phyloP scores from a whole-genome alignment of 2,113 vertebrate species.

The Callorhinus ursinus region DNA sequence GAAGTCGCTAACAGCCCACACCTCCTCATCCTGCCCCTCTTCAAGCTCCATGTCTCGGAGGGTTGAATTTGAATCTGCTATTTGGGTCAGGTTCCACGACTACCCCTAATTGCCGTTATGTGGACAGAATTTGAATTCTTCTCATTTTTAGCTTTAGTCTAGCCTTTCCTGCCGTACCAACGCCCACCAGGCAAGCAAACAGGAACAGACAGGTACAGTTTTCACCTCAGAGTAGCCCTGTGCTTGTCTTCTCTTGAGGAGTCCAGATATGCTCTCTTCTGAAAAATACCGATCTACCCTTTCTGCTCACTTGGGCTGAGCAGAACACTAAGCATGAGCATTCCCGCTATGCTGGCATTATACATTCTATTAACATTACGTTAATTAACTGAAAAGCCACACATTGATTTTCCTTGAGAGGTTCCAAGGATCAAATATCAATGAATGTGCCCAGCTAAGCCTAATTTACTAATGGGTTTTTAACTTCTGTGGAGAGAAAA shows the following conservation, averaged over 20 bases:
- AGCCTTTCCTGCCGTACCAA: background rate
- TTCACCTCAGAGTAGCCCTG: background rate
- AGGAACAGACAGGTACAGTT: background rate
- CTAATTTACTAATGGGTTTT: slow-evolving; percentile 86
- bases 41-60: background rate
- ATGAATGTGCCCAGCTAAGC: slow-evolving; percentile 78
- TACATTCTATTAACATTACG: slow-evolving; percentile 72
- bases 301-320: background rate
- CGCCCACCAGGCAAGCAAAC: background rate
- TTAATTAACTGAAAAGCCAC: slow-evolving; percentile 81
- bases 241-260: background rate
- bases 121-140: background rate
- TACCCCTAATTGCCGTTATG: background rate
- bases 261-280: background rate
- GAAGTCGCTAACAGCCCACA: background rate
- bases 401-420: slow-evolving; percentile 85
- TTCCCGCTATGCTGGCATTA: background rate
- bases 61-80: background rate
- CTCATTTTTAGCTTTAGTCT: background rate
- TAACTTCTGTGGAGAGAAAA: slow-evolving; percentile 74
- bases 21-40: background rate
- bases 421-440: slow-evolving; percentile 84
- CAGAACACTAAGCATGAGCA: background rate
- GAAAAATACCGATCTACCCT: background rate
- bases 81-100: background rate